Percentiles rank a stretch among this genome's conserved stretches.
These are phyloP conservation scores for Oncorhynchus clarkii DNA, from an alignment of 2,113 vertebrate species.

Conservation along the genomic window DNA sequence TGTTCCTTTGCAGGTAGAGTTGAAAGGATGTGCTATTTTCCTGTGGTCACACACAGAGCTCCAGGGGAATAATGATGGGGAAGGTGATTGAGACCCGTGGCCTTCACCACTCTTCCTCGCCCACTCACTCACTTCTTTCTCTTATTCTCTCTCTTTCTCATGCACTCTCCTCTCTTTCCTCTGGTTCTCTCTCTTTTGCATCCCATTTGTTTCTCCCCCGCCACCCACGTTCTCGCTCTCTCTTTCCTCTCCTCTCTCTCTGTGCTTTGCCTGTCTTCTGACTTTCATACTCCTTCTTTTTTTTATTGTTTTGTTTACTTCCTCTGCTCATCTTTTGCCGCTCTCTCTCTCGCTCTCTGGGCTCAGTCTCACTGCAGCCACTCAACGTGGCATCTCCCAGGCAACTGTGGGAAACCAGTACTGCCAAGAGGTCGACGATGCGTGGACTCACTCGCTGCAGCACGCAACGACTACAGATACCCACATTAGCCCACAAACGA, in stretches of 20 bases:
- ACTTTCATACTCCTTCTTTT: not conserved
- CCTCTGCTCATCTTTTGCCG: not conserved
- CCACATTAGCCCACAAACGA: not conserved
- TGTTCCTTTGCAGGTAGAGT: too few relatives aligned
- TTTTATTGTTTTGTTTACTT: not conserved
- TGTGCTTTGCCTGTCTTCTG: not conserved
- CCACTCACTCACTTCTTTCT: not conserved
- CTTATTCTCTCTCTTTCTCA: not conserved
- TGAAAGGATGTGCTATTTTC: too few relatives aligned
- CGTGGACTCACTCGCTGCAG: conserved; percentile 59
- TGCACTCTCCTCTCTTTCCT: not conserved
- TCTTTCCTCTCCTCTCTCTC: not conserved
- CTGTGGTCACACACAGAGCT: too few relatives aligned
- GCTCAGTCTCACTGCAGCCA: conserved; percentile 10
- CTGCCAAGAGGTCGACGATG: conserved; percentile 55
- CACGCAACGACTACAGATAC: conserved; percentile 11
- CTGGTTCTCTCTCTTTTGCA: not conserved
- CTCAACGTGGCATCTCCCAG: conserved; percentile 53
- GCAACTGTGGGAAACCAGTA: conserved; percentile 52
- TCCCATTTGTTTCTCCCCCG: too few relatives aligned
- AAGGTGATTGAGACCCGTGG: too few relatives aligned
- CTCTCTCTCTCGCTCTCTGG: not conserved
- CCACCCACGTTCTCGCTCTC: not conserved
- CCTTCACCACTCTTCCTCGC: not conserved
- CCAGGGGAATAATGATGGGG: too few relatives aligned